These are phyloP conservation scores for Epinotia ramella DNA, from an alignment of 2,888 invertebrate genomes.

Conservation along the genomic window DNA sequence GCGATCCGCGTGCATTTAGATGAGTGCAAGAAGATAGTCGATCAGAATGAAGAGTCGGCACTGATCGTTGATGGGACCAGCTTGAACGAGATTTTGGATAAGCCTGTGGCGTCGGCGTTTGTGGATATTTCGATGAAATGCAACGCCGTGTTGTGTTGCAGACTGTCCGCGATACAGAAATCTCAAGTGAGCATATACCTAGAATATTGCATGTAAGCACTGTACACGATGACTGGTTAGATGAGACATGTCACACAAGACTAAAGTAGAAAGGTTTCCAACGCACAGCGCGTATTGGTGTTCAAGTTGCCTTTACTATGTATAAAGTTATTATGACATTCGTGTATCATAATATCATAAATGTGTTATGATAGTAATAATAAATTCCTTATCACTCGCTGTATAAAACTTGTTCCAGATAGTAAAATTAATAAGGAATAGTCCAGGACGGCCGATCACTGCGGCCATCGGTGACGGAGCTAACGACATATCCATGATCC, in stretches of 20 bases:
- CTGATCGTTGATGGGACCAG: conserved; percentile 93
- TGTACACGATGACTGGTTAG: too few relatives aligned
- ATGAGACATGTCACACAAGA: too few relatives aligned
- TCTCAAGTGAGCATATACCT: conserved; percentile 86
- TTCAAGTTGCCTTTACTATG: too few relatives aligned
- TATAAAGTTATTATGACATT: too few relatives aligned
- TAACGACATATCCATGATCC: conserved; percentile 99
- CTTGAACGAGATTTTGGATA: conserved; percentile 87
- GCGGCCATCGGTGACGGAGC: conserved; percentile 99
- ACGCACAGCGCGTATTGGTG: too few relatives aligned
- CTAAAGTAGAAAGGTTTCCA: too few relatives aligned
- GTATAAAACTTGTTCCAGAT: conserved; percentile 82
- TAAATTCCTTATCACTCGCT: background rate
- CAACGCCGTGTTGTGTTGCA: conserved; percentile 94
- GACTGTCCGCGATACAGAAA: conserved; percentile 96
- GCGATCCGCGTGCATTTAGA: conserved; percentile 87
- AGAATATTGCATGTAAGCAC: too few relatives aligned
- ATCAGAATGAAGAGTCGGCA: conserved; percentile 88
- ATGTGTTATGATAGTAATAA: too few relatives aligned
- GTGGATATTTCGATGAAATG: conserved; percentile 89
- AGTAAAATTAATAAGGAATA: conserved; percentile 91
- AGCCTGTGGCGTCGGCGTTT: conserved; percentile 86
- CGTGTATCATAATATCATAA: too few relatives aligned
- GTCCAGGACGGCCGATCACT: conserved; percentile 89
- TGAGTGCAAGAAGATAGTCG: conserved; percentile 79